Evolutionary conservation across 2,113 vertebrate genomes (phyloP), one percentile per base, ranked within the genome.

Genomic region (Silurus asotus): DNA sequence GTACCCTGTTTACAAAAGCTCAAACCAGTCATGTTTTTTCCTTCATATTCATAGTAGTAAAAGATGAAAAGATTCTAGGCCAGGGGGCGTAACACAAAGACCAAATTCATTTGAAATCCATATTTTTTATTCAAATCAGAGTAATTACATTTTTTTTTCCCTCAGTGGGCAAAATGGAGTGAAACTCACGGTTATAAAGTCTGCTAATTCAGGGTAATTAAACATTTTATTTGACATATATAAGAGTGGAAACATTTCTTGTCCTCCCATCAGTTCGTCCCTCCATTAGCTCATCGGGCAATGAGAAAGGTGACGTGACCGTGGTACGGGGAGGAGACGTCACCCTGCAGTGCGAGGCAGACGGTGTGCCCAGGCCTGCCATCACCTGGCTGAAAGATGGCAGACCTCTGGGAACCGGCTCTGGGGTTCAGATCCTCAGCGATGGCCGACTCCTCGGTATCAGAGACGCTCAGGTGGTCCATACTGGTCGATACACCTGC

Each of bases 321-420:
- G 92, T 97, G 62, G 94, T 90, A 0, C 95, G 93, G 45, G 97
- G 97, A 11, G 95, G 94, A 0, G 93, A 94, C 4, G 1, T 97
- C 53, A 96, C 94, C 4, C 90, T 99, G 56, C 95, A 96, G 82
- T 99, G 98, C 10, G 92, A 95, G 53, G 96, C 92, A 0, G 94
- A 95, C 17, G 98, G 98, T 0, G 62, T 94, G 19, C 98, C 98
- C 0, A 94, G 91, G 2, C 98, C 98, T 0, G 89, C 94, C 0
- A 62, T 99, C 86, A 93, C 92, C 0, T 99, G 98, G 98, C 92
- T 97, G 91, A 99, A 97, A 90, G 98, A 99, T 0, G 97, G 97
- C 0, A 94, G 56, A 8, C 94, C 94, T 0, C 87, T 99, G 88
- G 82, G 76, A 2, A 88, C 90, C 1, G 93, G 92, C 23, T 89